Evolutionary conservation across 2,113 vertebrate genomes (phyloP).

Genomic region (Menidia beryllina): DNA sequence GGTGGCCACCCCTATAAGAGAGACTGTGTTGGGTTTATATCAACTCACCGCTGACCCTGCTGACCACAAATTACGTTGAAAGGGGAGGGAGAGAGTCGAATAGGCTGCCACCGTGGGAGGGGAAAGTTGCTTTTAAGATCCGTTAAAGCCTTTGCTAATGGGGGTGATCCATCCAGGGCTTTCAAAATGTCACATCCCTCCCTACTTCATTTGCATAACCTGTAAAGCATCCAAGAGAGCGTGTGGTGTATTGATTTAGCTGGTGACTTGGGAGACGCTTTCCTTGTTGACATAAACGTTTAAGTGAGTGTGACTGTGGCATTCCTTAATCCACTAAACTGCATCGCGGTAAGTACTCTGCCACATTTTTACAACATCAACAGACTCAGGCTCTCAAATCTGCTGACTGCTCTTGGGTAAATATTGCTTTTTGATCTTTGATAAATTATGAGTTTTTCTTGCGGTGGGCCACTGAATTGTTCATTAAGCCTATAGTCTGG

Average conservation of each 20-base stretch:
- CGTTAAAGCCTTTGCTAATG: constrained; percentile 82
- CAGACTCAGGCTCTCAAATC: constrained; percentile 48
- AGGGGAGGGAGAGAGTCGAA: constrained; percentile 55
- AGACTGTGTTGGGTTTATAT: constrained; percentile 77
- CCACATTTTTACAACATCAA: constrained; percentile 64
- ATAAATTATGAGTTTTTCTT: constrained; percentile 48
- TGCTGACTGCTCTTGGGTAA: constrained; percentile 61
- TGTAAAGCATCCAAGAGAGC: constrained; percentile 73
- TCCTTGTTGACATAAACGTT: constrained; percentile 80
- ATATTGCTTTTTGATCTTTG: constrained; percentile 67
- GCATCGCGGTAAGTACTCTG: constrained; percentile 62
- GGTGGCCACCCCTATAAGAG: constrained; percentile 51
- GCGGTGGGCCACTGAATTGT: constrained; percentile 28
- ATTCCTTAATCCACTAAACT: constrained; percentile 81
- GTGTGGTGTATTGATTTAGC: constrained; percentile 79
- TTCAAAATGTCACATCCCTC: constrained; percentile 85
- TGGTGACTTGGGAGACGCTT: constrained; percentile 69
- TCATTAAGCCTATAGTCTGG: constrained; percentile 10
- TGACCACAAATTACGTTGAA: constrained; percentile 79
- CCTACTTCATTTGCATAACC: constrained; percentile 84
- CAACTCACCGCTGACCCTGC: constrained; percentile 70
- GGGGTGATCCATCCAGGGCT: constrained; percentile 83
- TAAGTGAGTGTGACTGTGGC: constrained; percentile 74
- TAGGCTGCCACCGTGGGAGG: constrained; percentile 71
- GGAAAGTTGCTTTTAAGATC: constrained; percentile 84